These are phyloP conservation scores for Pterocles orientalis DNA, from an alignment of 2,113 vertebrate species.

Conservation along the genomic window DNA sequence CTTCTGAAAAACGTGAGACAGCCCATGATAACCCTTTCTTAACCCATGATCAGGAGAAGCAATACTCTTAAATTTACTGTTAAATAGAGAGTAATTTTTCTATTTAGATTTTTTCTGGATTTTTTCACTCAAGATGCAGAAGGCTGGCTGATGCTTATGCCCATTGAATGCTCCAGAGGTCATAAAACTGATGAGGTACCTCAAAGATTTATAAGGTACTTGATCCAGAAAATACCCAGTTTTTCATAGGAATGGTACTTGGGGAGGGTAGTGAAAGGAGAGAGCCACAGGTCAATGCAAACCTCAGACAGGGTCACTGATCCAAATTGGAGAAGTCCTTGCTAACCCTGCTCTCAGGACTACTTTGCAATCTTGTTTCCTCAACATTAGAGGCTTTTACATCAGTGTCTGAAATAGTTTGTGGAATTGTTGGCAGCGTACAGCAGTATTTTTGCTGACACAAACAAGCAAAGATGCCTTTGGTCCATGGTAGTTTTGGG, in stretches of 20 bases:
- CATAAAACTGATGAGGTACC: background rate
- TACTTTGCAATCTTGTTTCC: background rate
- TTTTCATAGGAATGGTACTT: background rate
- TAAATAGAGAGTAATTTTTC: background rate
- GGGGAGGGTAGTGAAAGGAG: background rate
- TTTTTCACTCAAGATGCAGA: background rate
- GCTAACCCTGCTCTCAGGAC: background rate
- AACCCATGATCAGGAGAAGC: accelerated
- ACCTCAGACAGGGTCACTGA: background rate
- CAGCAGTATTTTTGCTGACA: background rate
- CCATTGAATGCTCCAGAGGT: background rate
- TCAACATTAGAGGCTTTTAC: background rate
- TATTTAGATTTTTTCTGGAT: background rate
- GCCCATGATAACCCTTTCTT: background rate
- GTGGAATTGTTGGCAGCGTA: background rate
- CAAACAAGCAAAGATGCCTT: background rate
- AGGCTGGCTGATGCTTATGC: background rate
- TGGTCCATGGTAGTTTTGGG: background rate
- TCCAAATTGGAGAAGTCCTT: background rate
- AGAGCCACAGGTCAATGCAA: background rate
- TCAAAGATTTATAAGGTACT: background rate
- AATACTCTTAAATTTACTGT: background rate
- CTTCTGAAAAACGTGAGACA: background rate
- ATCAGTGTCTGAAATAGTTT: background rate
- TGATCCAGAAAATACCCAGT: background rate